Percentiles rank a stretch among this genome's conserved stretches.
Evolutionary conservation across 2,888 invertebrate species (phyloP).

Genomic region (Aleiodes alternator): DNA sequence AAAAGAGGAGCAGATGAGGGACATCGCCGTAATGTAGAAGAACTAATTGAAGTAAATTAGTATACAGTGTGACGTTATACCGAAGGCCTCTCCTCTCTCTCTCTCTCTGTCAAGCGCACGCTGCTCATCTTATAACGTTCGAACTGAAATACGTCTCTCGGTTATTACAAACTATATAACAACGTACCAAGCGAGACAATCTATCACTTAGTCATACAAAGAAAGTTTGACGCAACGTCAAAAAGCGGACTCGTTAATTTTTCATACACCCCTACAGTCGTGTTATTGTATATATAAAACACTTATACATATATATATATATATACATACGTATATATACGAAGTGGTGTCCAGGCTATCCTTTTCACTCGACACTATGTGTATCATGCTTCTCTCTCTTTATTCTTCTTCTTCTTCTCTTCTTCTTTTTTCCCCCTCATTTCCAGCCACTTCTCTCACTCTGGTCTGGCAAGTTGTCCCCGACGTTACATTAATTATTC

Average conservation of each 20-base stretch:
- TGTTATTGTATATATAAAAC: not conserved
- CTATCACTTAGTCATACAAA: slow-evolving; percentile 67
- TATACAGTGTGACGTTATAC: slow-evolving; percentile 15
- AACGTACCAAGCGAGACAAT: slow-evolving; percentile 57
- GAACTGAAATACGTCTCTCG: slow-evolving; percentile 52
- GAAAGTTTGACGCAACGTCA: slow-evolving; percentile 70
- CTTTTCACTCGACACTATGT: slow-evolving; percentile 40
- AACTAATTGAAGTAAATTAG: slow-evolving; percentile 31
- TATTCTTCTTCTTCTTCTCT: not conserved
- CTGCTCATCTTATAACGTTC: slow-evolving; percentile 40
- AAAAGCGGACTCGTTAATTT: slow-evolving; percentile 69
- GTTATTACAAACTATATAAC: slow-evolving; percentile 36
- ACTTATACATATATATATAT: slow-evolving; percentile 21
- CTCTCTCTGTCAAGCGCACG: slow-evolving; percentile 41
- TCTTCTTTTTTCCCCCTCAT: not conserved
- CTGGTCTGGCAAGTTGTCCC: slow-evolving; percentile 64
- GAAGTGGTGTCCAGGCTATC: slow-evolving; percentile 42
- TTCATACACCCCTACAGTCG: slow-evolving; percentile 61
- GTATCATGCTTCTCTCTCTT: slow-evolving; percentile 42
- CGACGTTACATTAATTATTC: slow-evolving; percentile 68
- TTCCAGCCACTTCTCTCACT: slow-evolving; percentile 43
- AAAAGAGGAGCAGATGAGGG: not conserved
- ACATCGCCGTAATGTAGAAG: slow-evolving; percentile 6
- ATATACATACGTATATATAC: slow-evolving; percentile 10
- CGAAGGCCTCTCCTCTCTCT: slow-evolving; percentile 36